phyloP scores from a whole-genome alignment of 1,140 invertebrate species.

The Caenorhabditis brenneri region DNA sequence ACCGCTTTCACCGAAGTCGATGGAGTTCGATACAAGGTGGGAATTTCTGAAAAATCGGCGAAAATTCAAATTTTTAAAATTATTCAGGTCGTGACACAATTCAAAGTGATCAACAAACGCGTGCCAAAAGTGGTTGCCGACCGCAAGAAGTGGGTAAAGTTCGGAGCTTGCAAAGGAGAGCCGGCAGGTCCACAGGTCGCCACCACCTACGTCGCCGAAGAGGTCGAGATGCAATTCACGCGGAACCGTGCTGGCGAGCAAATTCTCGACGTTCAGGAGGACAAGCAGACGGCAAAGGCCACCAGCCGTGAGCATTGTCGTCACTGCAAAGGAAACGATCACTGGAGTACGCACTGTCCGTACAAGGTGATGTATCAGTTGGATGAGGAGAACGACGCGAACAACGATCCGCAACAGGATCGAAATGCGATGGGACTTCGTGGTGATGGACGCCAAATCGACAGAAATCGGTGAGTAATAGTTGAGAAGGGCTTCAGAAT shows the following conservation, averaged over 20 bases:
- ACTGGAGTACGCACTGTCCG: constrained; percentile 69
- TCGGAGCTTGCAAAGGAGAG: constrained; percentile 86
- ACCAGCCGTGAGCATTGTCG: constrained; percentile 64
- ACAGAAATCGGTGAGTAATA: constrained; percentile 42
- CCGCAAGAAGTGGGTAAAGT: constrained; percentile 91
- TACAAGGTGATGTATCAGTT: constrained; percentile 67
- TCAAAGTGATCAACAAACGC: constrained; percentile 86
- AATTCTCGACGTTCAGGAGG: constrained; percentile 65
- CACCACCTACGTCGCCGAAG: constrained; percentile 92
- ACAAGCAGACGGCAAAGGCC: constrained; percentile 52
- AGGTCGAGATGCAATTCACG: constrained; percentile 86
- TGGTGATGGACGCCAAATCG: constrained; percentile 42
- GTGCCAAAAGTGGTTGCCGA: constrained; percentile 90
- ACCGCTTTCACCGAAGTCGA: constrained; percentile 91
- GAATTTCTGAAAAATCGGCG: background rate
- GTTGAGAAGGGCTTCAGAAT: too few species aligned
- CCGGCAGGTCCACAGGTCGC: constrained; percentile 85
- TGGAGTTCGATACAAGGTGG: constrained; percentile 83
- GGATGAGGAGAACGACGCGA: constrained; percentile 57
- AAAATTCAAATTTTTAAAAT: background rate
- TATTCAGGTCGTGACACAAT: constrained; percentile 77
- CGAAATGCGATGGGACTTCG: constrained; percentile 57
- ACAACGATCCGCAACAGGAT: constrained; percentile 46
- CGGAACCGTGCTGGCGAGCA: constrained; percentile 65
- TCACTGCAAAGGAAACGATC: constrained; percentile 69